Conservation (phyloP, 2,113 vertebrate species). For the Neomonachus schauinslandi region DNA sequence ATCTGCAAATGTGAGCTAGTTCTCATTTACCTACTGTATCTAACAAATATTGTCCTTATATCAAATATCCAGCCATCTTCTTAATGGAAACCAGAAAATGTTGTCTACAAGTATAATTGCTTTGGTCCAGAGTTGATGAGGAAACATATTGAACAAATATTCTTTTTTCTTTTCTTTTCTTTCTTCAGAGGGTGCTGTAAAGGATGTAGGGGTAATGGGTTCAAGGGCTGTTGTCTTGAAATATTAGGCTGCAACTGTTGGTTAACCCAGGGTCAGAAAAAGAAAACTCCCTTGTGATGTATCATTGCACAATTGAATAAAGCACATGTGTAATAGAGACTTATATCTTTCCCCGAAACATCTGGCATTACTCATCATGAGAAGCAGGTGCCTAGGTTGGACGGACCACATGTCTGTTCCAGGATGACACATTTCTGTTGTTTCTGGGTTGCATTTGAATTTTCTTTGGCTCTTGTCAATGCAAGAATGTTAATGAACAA, state of each 20-base stretch:
- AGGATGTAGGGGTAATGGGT: neutral
- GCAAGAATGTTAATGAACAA: slow-evolving; percentile 53
- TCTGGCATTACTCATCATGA: slow-evolving; percentile 71
- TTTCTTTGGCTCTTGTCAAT: slow-evolving; percentile 66
- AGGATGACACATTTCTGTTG: slow-evolving; percentile 73
- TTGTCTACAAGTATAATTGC: slow-evolving; percentile 31
- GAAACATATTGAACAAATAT: neutral
- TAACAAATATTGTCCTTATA: neutral
- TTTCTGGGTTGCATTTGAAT: slow-evolving; percentile 67
- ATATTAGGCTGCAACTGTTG: slow-evolving; percentile 38
- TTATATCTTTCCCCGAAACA: slow-evolving; percentile 60
- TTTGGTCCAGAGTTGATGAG: slow-evolving; percentile 37
- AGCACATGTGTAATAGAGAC: slow-evolving; percentile 58
- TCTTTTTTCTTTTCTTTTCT: neutral
- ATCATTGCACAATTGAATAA: slow-evolving; percentile 61
- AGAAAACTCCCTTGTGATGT: slow-evolving; percentile 56
- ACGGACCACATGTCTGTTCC: slow-evolving; percentile 52
- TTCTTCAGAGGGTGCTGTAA: slow-evolving; percentile 31
- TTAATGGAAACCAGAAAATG: slow-evolving; percentile 22
- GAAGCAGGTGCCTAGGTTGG: slow-evolving; percentile 67
- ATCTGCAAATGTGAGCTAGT: slow-evolving; percentile 27
- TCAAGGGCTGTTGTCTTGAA: slow-evolving; percentile 63
- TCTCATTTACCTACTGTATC: neutral
- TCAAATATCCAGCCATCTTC: neutral
- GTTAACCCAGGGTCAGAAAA: slow-evolving; percentile 45